Evolutionary conservation across 2,113 vertebrate genomes (phyloP).

Genomic region (Propithecus coquereli): DNA sequence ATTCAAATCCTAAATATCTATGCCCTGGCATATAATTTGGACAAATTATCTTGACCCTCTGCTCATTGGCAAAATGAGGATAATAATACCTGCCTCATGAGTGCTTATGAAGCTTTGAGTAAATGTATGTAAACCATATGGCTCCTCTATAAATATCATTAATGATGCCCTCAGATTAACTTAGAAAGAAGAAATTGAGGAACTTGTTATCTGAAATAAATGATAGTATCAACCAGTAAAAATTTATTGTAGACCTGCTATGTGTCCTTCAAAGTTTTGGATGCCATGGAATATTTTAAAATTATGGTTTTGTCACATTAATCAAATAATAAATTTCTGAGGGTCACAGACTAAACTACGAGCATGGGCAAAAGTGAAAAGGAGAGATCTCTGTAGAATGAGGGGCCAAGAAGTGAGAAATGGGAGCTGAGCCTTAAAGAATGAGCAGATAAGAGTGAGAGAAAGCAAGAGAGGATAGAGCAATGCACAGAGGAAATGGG

Average conservation of each 20-base stretch:
- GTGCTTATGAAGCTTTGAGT: not conserved
- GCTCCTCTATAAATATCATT: not conserved
- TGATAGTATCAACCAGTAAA: not conserved
- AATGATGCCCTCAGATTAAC: not conserved
- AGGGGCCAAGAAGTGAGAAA: not conserved
- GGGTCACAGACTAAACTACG: not conserved
- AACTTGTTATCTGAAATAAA: not conserved
- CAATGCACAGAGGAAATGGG: not conserved
- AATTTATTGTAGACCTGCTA: not conserved
- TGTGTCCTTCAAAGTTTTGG: not conserved
- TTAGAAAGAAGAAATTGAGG: not conserved
- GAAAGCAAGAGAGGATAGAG: not conserved
- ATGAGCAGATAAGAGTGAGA: not conserved
- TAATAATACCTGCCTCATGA: not conserved
- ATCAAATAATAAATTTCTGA: constrained; percentile 8
- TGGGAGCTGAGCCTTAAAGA: not conserved
- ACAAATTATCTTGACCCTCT: not conserved
- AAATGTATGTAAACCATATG: not conserved
- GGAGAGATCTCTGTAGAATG: not conserved
- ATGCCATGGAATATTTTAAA: not conserved
- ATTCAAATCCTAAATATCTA: not conserved
- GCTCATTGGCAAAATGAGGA: not conserved
- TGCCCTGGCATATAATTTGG: not conserved
- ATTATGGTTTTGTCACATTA: not conserved
- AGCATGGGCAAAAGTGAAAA: not conserved